A percentile compares a stretch with the other conserved stretches of the same genome.
These are phyloP conservation scores for Myocastor coypus DNA, from an alignment of 2,113 vertebrate species.

Conservation along the genomic window DNA sequence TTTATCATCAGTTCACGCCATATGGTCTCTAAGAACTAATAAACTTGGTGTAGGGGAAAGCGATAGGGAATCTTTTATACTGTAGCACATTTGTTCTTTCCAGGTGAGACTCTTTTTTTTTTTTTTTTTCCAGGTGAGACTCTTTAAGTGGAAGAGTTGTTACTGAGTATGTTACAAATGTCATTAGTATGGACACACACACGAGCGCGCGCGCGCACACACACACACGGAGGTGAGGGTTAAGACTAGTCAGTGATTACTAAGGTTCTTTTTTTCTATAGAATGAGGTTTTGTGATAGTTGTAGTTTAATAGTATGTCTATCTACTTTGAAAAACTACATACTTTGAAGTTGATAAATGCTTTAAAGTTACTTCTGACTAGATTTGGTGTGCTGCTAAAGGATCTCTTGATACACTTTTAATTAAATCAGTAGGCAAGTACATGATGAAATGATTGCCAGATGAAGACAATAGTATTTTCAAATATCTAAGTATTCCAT, in stretches of 20 bases:
- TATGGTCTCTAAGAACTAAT: neutral
- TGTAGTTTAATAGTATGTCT: neutral
- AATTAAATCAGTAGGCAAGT: conserved; percentile 4
- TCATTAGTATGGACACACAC: neutral
- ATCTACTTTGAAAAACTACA: neutral
- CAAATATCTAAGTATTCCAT: neutral
- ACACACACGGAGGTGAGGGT: neutral
- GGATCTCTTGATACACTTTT: conserved; percentile 5
- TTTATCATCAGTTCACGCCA: conserved; percentile 31
- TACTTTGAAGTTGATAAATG: neutral
- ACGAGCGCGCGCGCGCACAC: neutral
- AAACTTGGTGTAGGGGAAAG: neutral
- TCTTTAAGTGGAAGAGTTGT: neutral
- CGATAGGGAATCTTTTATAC: neutral
- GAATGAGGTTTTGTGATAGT: conserved; percentile 34
- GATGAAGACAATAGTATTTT: conserved; percentile 40
- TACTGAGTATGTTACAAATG: neutral
- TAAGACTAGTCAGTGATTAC: neutral
- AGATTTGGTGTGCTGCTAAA: conserved; percentile 33
- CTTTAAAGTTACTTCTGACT: conserved; percentile 46
- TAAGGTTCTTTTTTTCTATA: neutral
- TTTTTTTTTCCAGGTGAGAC: conserved; percentile 13
- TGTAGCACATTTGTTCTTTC: neutral
- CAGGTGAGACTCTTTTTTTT: neutral
- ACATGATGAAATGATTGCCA: conserved; percentile 22